Evolutionary conservation across 2,113 vertebrate genomes (phyloP).

Genomic region (Sphyrna mokarran): DNA sequence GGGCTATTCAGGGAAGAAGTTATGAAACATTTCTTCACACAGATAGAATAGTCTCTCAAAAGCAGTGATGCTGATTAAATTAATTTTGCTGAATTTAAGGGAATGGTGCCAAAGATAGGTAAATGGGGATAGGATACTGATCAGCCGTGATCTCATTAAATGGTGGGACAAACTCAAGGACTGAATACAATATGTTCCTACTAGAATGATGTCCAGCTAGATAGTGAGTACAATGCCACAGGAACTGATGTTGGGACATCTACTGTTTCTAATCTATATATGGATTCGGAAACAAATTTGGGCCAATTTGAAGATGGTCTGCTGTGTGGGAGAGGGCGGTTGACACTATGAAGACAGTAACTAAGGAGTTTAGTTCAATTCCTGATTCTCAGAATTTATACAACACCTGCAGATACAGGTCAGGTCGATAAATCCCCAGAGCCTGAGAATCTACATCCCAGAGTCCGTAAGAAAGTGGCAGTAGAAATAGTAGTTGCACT

Average conservation of each 20-base stretch:
- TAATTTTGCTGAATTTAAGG: neutral
- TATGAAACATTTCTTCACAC: neutral
- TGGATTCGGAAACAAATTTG: neutral
- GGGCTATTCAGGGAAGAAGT: neutral
- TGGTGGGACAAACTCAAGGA: neutral
- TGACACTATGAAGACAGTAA: neutral
- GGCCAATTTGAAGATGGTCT: neutral
- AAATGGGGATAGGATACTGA: neutral
- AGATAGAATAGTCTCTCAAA: neutral
- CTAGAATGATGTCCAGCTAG: neutral
- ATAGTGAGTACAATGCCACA: neutral
- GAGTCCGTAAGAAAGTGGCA: no score
- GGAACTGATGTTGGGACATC: neutral
- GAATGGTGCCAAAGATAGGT: neutral
- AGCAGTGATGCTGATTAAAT: neutral
- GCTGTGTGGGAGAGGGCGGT: neutral
- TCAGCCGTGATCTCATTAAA: neutral
- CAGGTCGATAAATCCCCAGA: no score
- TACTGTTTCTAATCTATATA: neutral
- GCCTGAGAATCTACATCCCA: no score
- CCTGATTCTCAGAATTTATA: no score
- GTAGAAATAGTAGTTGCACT: no score
- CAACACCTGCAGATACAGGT: no score
- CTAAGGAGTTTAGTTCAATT: neutral
- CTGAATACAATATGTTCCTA: neutral